Base-by-base conservation (phyloP, 2,797 vertebrate genomes). In the Cryptoblepharus egeriae region DNA sequence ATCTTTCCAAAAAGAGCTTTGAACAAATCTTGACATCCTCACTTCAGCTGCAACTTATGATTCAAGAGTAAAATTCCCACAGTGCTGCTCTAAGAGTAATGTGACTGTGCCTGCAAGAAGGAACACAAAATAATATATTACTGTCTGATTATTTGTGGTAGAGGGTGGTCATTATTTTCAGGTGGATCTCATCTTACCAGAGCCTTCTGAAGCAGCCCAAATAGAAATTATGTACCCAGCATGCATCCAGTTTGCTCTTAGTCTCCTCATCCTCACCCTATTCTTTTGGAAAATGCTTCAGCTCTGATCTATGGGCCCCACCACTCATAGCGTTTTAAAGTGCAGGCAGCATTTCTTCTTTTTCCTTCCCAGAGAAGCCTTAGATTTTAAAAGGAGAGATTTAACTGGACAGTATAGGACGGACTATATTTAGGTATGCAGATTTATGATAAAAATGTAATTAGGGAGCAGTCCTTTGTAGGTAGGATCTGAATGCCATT, bases 321-420 rank as follows among this genome's bases (percentile, higher is more conserved):
- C 77, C 87, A 57, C 81, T 81, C 77, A 61, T 60, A 70, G 81
- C 32, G 67, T 88, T 90, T 91, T 89, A 86, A 79, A 85, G 49
- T 68, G 45, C 83, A 89, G 92, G 91, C 93, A 93, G 89, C 88
- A 90, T 92, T 94, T 86, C 75, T 82, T 75, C 81, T 89, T 72
- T 89, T 91, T 58, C 68, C 30, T 81, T 92, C 86, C 91, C 82
- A 92, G 88, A 88, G 81, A 64, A 85, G 86, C 82, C 90, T 79
- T 69, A 88, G 89, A 85, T 92, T 87, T 88, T 86, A 90, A 88
- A 84, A 60, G 0, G 42, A 80, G 70, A 91, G 70, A 69, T 90
- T 90, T 90, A 84, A 83, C 68, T 58, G 85, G 78, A 37, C 64
- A 88, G 77, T 10, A 1, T 2, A 60, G 63, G 72, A 72, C 83